Evolutionary conservation across 92 coral and sea anemone genomes (phyloP).

Genomic region (Palythoa caribaeorum): DNA sequence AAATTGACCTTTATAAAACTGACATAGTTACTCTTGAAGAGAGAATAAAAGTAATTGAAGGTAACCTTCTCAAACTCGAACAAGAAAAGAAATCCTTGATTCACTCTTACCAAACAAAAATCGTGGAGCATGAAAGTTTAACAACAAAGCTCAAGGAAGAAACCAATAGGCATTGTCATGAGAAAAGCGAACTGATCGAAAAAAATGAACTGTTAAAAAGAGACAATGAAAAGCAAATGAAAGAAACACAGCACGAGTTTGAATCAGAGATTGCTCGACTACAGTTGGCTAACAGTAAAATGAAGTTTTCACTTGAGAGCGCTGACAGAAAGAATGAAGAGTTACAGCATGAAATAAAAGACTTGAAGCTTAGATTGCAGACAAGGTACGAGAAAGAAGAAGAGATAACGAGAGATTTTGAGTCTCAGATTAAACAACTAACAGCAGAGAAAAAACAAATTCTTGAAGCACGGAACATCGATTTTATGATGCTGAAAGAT

Average conservation of each 20-base stretch:
- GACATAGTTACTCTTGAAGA: background rate
- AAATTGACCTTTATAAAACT: background rate
- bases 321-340: background rate
- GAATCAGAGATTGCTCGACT: background rate
- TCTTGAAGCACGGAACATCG: background rate
- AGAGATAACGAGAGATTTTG: background rate
- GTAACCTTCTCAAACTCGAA: background rate
- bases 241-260: background rate
- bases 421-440: background rate
- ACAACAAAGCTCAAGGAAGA: background rate
- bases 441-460: background rate
- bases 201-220: background rate
- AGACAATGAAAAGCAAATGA: background rate
- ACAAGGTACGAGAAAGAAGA: constrained; percentile 5
- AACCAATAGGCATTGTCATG: background rate
- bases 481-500: background rate
- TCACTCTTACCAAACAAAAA: background rate
- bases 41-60: background rate
- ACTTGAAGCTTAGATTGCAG: background rate
- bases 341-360: constrained; percentile 8
- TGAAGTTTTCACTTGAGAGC: background rate
- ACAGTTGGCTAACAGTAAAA: constrained; percentile 2
- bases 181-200: no score
- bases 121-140: background rate
- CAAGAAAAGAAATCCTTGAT: background rate